Conservation (phyloP, 2,888 invertebrate species). For the Leptopilina syphax region DNA sequence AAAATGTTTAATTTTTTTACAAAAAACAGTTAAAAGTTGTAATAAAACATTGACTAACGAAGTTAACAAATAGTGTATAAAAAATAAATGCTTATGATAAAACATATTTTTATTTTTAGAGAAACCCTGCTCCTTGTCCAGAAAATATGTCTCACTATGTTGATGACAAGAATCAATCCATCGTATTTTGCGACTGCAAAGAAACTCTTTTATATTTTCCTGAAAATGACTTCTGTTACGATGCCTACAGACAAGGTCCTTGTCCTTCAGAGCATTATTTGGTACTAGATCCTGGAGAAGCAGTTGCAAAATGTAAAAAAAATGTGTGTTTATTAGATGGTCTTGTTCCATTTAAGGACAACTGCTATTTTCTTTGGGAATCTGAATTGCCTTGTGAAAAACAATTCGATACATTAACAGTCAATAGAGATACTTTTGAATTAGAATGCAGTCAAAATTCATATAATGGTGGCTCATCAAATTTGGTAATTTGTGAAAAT, state of each 20-base stretch:
- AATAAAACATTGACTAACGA: too few relatives aligned
- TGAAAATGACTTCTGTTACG: constrained; percentile 80
- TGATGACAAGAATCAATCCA: background rate
- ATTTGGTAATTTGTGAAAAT: too few relatives aligned
- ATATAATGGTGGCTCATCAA: too few relatives aligned
- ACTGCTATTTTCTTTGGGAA: constrained; percentile 77
- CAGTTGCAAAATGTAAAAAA: constrained; percentile 79
- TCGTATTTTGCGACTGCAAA: background rate
- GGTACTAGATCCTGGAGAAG: constrained; percentile 78
- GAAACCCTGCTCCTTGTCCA: background rate
- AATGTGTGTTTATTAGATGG: constrained; percentile 82
- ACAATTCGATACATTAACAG: constrained; percentile 52
- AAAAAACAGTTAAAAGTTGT: too few relatives aligned
- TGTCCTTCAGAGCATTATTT: constrained; percentile 80
- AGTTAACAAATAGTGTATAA: too few relatives aligned
- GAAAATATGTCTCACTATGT: background rate
- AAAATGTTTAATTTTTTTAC: too few relatives aligned
- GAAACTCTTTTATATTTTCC: constrained; percentile 67
- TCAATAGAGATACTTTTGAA: background rate
- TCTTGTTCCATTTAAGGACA: constrained; percentile 76
- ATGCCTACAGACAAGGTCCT: constrained; percentile 83
- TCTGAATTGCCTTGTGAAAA: constrained; percentile 77
- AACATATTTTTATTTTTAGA: too few relatives aligned
- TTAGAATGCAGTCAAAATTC: background rate
- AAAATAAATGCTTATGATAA: too few relatives aligned